These are phyloP conservation scores for Phoebastria nigripes DNA, from an alignment of 2,797 vertebrate species.

Conservation along the genomic window DNA sequence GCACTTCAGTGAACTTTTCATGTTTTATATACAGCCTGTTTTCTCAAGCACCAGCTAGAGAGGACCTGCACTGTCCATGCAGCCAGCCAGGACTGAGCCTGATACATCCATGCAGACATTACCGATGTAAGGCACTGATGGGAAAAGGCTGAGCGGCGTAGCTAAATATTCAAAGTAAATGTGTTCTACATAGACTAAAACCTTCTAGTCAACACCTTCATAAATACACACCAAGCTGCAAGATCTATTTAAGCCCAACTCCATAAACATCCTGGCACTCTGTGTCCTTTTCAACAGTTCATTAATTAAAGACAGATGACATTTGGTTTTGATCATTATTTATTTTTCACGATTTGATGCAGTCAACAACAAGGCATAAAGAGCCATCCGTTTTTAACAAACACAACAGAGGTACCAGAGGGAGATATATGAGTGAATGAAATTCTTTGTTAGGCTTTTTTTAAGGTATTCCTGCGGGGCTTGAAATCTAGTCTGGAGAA, in stretches of 20 bases:
- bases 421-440: not conserved
- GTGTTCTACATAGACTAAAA: not conserved
- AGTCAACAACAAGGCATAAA: conserved; percentile 36
- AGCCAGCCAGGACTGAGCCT: not conserved
- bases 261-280: conserved; percentile 52
- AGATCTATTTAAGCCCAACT: conserved; percentile 28
- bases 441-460: not conserved
- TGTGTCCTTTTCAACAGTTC: conserved; percentile 54
- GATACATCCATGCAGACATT: not conserved
- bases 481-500: not conserved
- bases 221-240: conserved; percentile 7
- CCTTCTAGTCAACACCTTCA: conserved; percentile 39
- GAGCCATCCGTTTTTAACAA: conserved; percentile 5
- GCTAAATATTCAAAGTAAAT: not conserved
- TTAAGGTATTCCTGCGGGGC: not conserved
- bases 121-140: accelerated
- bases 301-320: conserved; percentile 64
- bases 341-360: conserved; percentile 50
- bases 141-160: not conserved
- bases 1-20: not conserved
- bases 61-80: not conserved
- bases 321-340: conserved; percentile 66
- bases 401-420: not conserved
- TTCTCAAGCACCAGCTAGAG: not conserved
- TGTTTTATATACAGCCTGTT: not conserved